Evolutionary conservation across 2,113 vertebrate genomes (phyloP).

Genomic region (Actenoides lindsayi): DNA sequence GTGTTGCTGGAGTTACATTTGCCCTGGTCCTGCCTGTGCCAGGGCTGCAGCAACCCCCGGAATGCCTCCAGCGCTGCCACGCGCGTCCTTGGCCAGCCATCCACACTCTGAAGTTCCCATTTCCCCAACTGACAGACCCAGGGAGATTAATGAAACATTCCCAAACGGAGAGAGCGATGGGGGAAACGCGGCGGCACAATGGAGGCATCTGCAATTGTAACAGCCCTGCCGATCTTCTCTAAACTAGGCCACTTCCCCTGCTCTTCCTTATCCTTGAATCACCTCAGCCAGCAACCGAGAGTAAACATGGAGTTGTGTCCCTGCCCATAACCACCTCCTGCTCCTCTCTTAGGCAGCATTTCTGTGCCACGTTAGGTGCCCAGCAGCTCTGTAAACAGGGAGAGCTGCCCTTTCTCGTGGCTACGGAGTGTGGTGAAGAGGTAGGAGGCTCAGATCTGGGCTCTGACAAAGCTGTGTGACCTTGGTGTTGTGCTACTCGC

Average conservation of each 20-base stretch:
- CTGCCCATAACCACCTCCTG: neutral
- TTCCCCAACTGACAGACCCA: neutral
- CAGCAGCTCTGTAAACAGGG: neutral
- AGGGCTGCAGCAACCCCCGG: neutral
- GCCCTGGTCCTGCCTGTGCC: neutral
- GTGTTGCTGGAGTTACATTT: neutral
- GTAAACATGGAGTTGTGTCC: neutral
- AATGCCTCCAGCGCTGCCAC: neutral
- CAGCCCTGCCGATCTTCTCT: neutral
- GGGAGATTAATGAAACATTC: neutral
- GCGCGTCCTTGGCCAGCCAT: neutral
- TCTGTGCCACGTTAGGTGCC: fast-evolving
- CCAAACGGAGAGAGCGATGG: neutral
- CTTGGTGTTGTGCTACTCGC: neutral
- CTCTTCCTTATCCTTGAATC: slow-evolving; percentile 62
- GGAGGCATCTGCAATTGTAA: neutral
- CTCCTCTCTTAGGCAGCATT: neutral
- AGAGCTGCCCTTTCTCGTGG: fast-evolving
- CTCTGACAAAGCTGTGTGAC: neutral
- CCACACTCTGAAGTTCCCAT: neutral
- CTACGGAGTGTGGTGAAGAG: fast-evolving
- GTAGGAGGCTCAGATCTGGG: neutral
- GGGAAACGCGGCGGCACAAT: neutral
- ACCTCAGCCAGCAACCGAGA: neutral
- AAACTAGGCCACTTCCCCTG: slow-evolving; percentile 26